phyloP scores from a whole-genome alignment of 2,888 invertebrate genomes.

The Campoletis raptor region DNA sequence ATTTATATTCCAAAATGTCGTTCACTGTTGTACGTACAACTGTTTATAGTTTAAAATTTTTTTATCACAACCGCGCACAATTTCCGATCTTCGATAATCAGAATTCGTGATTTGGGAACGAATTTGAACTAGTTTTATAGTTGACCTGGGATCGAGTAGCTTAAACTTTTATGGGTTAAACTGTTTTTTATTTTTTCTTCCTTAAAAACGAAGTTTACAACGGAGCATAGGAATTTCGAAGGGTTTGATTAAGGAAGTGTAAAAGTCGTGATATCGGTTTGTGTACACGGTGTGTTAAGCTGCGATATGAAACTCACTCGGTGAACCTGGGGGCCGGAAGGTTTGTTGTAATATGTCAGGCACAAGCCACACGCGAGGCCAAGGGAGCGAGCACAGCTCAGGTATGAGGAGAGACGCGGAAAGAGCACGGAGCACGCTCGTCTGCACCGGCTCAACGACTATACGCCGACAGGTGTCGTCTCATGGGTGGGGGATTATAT shows the following conservation, averaged over 20 bases:
- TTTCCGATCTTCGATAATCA: not conserved
- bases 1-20: not conserved
- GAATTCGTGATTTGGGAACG: not conserved
- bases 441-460: constrained; percentile 67
- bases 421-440: constrained; percentile 66
- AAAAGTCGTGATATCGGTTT: constrained; percentile 38
- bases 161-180: not conserved
- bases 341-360: constrained; percentile 65
- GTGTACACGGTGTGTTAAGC: constrained; percentile 27
- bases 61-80: constrained; percentile 10
- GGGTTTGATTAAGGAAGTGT: constrained; percentile 23
- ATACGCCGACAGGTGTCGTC: constrained; percentile 70
- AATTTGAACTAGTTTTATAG: not conserved
- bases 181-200: not conserved
- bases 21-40: not conserved
- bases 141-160: not conserved
- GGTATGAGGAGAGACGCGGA: constrained; percentile 68
- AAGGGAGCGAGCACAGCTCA: constrained; percentile 57
- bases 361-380: constrained; percentile 64
- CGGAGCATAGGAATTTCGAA: not conserved
- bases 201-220: not conserved
- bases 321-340: constrained; percentile 57
- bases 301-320: constrained; percentile 61
- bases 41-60: not conserved
- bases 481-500: constrained; percentile 60